Evolutionary conservation across 2,888 invertebrate genomes (phyloP).

Genomic region (Homarus gammarus): DNA sequence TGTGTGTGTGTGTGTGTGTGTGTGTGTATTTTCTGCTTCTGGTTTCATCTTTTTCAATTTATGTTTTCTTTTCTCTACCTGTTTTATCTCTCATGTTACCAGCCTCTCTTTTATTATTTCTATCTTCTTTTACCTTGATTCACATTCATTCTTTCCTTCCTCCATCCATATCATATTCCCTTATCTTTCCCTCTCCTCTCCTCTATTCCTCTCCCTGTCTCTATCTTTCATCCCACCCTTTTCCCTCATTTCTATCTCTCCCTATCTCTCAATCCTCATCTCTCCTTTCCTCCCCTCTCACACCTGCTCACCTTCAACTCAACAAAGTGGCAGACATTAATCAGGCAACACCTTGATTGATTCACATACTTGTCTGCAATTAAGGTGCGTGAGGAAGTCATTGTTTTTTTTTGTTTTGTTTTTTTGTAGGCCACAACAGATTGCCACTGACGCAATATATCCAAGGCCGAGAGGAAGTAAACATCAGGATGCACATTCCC

Average conservation of each 20-base stretch:
- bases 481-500: no score
- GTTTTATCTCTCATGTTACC: background rate
- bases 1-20: conserved; percentile 48
- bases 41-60: background rate
- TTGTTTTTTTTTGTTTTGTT: no score
- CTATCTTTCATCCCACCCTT: background rate
- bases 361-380: no score
- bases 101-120: background rate
- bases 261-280: background rate
- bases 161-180: background rate
- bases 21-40: background rate
- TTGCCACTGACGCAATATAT: no score
- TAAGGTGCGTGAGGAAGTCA: no score
- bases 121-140: background rate
- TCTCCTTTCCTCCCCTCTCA: conserved; percentile 2
- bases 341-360: no score
- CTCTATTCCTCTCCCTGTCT: background rate
- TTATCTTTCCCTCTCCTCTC: background rate
- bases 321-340: no score
- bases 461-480: no score
- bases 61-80: background rate
- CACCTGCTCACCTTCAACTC: no score
- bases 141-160: background rate
- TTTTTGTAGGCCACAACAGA: no score
- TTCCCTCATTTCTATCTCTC: background rate